Percentiles rank a stretch among this genome's conserved stretches.
These are phyloP conservation scores for Pluvianellus socialis DNA, from an alignment of 2,113 vertebrate species.

Conservation along the genomic window DNA sequence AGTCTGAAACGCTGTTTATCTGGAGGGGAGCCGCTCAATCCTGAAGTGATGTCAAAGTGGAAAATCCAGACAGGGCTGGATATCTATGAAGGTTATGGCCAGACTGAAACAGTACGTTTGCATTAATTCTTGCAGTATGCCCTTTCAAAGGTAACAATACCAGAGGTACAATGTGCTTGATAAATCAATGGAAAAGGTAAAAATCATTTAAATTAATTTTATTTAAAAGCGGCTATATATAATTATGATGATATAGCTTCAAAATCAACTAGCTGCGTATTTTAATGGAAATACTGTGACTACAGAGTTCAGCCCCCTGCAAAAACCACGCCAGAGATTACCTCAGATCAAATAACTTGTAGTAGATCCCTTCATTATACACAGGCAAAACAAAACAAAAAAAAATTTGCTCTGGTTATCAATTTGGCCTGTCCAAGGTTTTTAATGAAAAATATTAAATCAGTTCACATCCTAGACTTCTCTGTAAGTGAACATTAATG, in stretches of 20 bases:
- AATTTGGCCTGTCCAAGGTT: not conserved
- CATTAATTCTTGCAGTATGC: not conserved
- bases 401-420: not conserved
- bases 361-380: not conserved
- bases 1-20: constrained; percentile 78
- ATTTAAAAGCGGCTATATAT: not conserved
- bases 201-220: not conserved
- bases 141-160: not conserved
- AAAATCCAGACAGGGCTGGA: constrained; percentile 78
- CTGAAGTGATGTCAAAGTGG: constrained; percentile 80
- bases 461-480: not conserved
- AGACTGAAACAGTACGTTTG: constrained; percentile 81
- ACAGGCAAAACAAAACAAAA: not conserved
- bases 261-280: not conserved
- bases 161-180: not conserved
- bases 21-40: constrained; percentile 81
- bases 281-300: not conserved
- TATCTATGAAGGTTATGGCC: constrained; percentile 83
- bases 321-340: not conserved
- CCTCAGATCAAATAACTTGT: not conserved
- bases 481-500: not conserved
- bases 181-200: not conserved
- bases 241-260: not conserved
- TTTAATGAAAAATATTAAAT: not conserved
- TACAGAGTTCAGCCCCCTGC: not conserved